phyloP scores from a whole-genome alignment of 2,797 vertebrate genomes.

The Pipistrellus pygmaeus region DNA sequence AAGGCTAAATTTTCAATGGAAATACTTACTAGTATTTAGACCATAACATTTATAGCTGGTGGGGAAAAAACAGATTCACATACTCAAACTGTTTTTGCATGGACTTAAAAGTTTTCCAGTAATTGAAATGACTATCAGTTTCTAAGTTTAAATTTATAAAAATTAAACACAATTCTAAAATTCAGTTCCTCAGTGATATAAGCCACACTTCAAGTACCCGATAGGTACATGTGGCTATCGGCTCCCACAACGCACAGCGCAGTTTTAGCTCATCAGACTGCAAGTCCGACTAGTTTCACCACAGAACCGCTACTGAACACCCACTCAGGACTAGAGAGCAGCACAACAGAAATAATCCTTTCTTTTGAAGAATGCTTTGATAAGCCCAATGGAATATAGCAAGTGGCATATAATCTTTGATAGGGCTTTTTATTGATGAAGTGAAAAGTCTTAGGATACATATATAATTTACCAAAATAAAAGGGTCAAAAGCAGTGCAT shows the following conservation, averaged over 20 bases:
- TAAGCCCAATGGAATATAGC: neutral
- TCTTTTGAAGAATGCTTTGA: neutral
- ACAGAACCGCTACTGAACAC: neutral
- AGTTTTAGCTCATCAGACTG: neutral
- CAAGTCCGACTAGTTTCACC: neutral
- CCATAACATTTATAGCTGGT: neutral
- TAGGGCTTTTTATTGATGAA: neutral
- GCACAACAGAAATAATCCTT: neutral
- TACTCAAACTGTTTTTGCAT: neutral
- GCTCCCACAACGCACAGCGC: neutral
- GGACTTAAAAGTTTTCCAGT: neutral
- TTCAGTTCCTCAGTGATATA: neutral
- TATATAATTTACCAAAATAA: slow-evolving; percentile 28
- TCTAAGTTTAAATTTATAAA: slow-evolving; percentile 44
- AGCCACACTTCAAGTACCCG: neutral
- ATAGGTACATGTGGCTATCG: neutral
- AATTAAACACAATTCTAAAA: neutral
- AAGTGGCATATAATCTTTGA: neutral
- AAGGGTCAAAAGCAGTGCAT: neutral
- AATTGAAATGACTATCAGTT: neutral
- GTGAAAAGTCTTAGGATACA: neutral
- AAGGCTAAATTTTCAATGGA: neutral
- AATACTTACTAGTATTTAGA: neutral
- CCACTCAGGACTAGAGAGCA: neutral
- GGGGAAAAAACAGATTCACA: neutral